Base-by-base conservation (phyloP, 2,888 invertebrate species). In the Volucella bombylans region DNA sequence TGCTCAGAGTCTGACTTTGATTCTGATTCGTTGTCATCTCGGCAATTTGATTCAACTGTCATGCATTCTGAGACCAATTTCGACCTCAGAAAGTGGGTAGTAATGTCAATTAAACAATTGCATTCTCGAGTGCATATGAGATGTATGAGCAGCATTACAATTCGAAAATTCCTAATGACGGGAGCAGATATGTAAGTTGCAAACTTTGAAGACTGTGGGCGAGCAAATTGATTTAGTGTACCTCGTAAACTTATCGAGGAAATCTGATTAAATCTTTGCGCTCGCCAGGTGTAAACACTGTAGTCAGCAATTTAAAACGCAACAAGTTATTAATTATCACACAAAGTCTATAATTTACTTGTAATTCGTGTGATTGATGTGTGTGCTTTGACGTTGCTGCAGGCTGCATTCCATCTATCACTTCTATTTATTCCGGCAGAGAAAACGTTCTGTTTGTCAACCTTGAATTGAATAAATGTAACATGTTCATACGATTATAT, bases 51-150 rank as follows among this genome's bases (percentile, higher is more conserved):
- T 79, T 79, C 50, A 72, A 57, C 80, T 18, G 65, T 52, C 50
- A 72, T 78, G 78, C 55, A 82, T 72, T 65, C 61, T 72, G 47
- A 39, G 65, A 45, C 54, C 43, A 67, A 82, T 82, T 82, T 49
- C 55, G 38, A 73, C 59, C 52, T 14, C 69, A 39, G 18, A 47
- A 55, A 65, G 83, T 61, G 83, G 83, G 54, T 59, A 74, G 80
- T 31, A 83, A 80, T 80, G 69, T 61, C 79, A 83, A 83, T 83
- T 80, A 55, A 31, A 65, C 80, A 83, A 83, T 76, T 71, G 52
- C 59, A 69, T 31, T 31, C 59, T 68, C 54, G 74, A 69, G 62
- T 65, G 39, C 61, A 67, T 15, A 49, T 49, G 54, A 11, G 45
- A 59, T 47, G 57, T 15, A 52, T 14, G 64, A 68, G 68, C 69